Evolutionary conservation across 2,797 vertebrate species (phyloP).

Genomic region (Synaphobranchus kaupii): DNA sequence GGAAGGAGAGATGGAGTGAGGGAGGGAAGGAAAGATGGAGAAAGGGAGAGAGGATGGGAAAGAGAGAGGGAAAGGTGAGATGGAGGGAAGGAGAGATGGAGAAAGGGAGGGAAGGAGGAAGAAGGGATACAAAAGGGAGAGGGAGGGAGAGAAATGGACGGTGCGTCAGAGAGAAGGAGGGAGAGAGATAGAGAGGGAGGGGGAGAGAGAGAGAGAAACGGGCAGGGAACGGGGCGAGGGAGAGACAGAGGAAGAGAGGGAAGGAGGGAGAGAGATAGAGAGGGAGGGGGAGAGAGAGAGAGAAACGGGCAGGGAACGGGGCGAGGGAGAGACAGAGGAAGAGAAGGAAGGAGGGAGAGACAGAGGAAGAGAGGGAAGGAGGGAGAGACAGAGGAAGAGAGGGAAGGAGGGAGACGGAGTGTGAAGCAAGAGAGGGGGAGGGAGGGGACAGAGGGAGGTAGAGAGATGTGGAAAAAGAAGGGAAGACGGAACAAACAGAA

Average conservation of each 20-base stretch:
- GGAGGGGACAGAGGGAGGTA: not conserved
- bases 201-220: not conserved
- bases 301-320: conserved; percentile 16
- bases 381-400: not conserved
- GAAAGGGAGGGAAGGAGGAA: not conserved
- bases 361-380: not conserved
- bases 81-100: not conserved
- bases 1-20: not conserved
- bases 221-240: not conserved
- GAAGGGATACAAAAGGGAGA: rapidly evolving
- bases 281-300: not conserved
- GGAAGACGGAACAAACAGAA: not conserved
- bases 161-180: not conserved
- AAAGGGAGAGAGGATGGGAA: not conserved
- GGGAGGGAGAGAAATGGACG: not conserved
- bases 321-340: not conserved
- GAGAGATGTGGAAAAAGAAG: conserved; percentile 14
- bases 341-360: not conserved
- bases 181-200: not conserved
- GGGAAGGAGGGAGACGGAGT: conserved; percentile 17
- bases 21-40: not conserved
- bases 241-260: conserved; percentile 10
- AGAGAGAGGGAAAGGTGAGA: not conserved
- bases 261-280: not conserved
- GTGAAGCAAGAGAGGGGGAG: not conserved